phyloP scores from a whole-genome alignment of 2,888 invertebrate genomes.

The Slavum lentiscoides region DNA sequence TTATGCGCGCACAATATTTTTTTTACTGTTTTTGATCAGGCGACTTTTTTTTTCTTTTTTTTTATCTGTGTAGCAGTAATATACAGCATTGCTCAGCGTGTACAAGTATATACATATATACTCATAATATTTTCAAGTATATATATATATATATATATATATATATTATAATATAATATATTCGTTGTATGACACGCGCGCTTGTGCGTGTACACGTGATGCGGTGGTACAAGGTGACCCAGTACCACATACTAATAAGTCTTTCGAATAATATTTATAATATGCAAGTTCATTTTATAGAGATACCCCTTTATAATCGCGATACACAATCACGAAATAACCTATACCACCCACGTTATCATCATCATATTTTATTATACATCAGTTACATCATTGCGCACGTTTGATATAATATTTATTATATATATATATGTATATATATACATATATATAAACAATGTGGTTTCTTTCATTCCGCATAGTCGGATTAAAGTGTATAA shows the following conservation, averaged over 20 bases:
- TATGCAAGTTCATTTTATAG: slow-evolving; percentile 14
- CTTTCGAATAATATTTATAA: not conserved
- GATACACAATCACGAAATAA: slow-evolving; percentile 1
- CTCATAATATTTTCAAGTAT: slow-evolving; percentile 24
- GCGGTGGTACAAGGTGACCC: slow-evolving; percentile 43
- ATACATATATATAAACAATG: not conserved
- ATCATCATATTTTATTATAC: not conserved
- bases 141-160: not conserved
- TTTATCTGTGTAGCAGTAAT: not conserved
- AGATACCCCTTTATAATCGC: slow-evolving; percentile 9
- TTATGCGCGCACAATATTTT: too few relatives aligned
- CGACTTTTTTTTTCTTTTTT: not conserved
- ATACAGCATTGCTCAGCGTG: too few relatives aligned
- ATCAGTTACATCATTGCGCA: not conserved
- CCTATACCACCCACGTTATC: not conserved
- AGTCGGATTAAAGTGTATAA: not conserved
- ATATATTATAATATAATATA: too few relatives aligned
- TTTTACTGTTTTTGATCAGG: not conserved
- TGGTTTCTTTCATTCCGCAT: not conserved
- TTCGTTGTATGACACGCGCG: slow-evolving; percentile 5
- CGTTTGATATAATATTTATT: slow-evolving; percentile 1
- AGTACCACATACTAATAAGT: not conserved
- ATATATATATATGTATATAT: too few relatives aligned
- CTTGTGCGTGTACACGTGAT: slow-evolving; percentile 20
- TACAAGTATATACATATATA: not conserved